phyloP scores from a whole-genome alignment of 2,113 vertebrate species.

The Merops nubicus region DNA sequence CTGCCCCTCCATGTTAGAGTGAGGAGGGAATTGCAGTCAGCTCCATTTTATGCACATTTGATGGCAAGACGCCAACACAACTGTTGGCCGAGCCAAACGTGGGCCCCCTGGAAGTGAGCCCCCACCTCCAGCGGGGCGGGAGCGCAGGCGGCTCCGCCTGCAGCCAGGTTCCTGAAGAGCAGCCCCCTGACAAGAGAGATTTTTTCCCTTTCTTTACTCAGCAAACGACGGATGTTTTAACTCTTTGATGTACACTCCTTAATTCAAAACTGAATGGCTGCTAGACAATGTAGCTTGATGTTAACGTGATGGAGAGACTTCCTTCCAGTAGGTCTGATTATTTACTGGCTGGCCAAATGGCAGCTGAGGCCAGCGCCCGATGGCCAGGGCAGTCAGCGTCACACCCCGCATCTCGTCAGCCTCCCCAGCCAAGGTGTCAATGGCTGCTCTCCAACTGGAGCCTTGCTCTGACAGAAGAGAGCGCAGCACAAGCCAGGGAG shows the following conservation, averaged over 20 bases:
- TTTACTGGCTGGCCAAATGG: background rate
- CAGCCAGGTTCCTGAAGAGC: constrained; percentile 73
- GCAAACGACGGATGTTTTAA: background rate
- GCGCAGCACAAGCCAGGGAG: background rate
- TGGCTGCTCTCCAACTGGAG: constrained; percentile 56
- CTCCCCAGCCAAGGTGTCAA: background rate
- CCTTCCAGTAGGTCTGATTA: background rate
- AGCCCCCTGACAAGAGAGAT: background rate
- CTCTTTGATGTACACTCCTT: background rate
- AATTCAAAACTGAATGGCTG: background rate
- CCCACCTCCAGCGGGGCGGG: constrained; percentile 55
- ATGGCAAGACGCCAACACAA: constrained; percentile 55
- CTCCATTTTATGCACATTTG: constrained; percentile 63
- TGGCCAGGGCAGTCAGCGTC: background rate
- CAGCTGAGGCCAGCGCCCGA: background rate
- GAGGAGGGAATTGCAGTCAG: constrained; percentile 41
- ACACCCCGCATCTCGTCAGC: background rate
- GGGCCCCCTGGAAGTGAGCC: constrained; percentile 66
- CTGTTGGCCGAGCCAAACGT: constrained; percentile 62
- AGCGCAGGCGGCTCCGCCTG: constrained; percentile 48
- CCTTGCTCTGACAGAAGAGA: background rate
- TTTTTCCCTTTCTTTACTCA: background rate
- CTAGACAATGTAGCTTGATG: background rate
- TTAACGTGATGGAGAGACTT: background rate
- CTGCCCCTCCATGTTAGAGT: constrained; percentile 41